phyloP scores from a whole-genome alignment of 2,888 invertebrate genomes.

The Drosophila mimetica region DNA sequence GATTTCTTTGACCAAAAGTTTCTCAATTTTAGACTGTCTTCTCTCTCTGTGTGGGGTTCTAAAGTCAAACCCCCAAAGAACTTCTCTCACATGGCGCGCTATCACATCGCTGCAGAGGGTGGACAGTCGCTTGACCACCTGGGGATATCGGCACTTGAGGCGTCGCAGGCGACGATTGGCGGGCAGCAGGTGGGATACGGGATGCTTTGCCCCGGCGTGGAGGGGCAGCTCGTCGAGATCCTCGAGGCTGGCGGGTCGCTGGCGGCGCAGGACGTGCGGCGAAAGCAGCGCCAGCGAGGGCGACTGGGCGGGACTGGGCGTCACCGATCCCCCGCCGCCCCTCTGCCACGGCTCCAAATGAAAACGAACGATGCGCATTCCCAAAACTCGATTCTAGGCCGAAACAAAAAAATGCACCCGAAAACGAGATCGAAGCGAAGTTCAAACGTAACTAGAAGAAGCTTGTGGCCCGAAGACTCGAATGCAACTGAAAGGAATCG shows the following conservation, averaged over 20 bases:
- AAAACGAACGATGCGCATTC: conserved; percentile 84
- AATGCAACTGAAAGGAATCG: conserved; percentile 78
- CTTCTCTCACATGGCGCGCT: conserved; percentile 85
- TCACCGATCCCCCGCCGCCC: conserved; percentile 69
- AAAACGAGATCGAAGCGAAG: not conserved
- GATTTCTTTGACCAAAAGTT: too few species aligned
- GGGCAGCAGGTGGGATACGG: too few species aligned
- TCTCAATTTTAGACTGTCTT: too few species aligned
- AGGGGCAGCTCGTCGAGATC: conserved; percentile 72
- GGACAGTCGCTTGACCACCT: conserved; percentile 85
- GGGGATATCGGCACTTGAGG: conserved; percentile 84
- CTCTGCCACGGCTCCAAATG: conserved; percentile 84
- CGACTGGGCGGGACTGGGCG: conserved; percentile 82
- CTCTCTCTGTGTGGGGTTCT: too few species aligned
- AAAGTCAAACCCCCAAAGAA: too few species aligned
- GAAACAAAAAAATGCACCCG: too few species aligned
- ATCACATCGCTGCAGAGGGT: conserved; percentile 86
- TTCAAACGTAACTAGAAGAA: conserved; percentile 38
- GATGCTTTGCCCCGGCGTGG: conserved; percentile 62
- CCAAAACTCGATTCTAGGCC: not conserved
- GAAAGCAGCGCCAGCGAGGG: conserved; percentile 82
- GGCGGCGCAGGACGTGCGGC: conserved; percentile 82
- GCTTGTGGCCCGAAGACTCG: conserved; percentile 58
- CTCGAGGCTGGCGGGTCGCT: conserved; percentile 82
- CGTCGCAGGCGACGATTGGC: conserved; percentile 70